Conservation (phyloP, 2,113 vertebrate species). For the Labeo rohita region DNA sequence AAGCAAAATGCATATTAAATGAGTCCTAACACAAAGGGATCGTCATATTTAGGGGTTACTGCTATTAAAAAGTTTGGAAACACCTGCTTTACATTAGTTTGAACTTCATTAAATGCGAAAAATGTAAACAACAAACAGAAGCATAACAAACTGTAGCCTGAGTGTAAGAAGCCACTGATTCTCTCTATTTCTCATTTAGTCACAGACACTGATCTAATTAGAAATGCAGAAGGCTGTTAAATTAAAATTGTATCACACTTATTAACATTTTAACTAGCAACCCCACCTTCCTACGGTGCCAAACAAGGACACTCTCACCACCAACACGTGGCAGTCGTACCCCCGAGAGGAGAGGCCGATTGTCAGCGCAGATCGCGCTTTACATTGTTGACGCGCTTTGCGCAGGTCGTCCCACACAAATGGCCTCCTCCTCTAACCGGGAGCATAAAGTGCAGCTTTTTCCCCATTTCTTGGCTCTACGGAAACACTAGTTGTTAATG, state of each 20-base stretch:
- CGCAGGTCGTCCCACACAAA: constrained; percentile 50
- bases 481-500: constrained; percentile 78
- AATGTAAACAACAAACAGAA: constrained; percentile 36
- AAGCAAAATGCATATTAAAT: not conserved
- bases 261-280: constrained; percentile 85
- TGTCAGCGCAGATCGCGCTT: constrained; percentile 27
- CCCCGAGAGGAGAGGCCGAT: constrained; percentile 60
- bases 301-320: constrained; percentile 78
- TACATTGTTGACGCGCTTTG: constrained; percentile 40
- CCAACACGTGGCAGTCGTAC: constrained; percentile 75
- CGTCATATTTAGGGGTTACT: not conserved
- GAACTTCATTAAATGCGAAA: not conserved
- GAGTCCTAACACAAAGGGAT: not conserved
- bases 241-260: constrained; percentile 84
- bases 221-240: constrained; percentile 84
- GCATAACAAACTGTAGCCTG: constrained; percentile 39
- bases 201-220: constrained; percentile 83
- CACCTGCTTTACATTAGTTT: not conserved
- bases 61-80: not conserved
- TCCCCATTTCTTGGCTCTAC: constrained; percentile 66
- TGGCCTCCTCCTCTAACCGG: constrained; percentile 33
- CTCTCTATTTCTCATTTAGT: constrained; percentile 81
- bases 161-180: constrained; percentile 67
- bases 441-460: constrained; percentile 69
- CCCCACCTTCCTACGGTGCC: constrained; percentile 80